Conservation (phyloP, 2,888 invertebrate species). For the Volucella bombylans region DNA sequence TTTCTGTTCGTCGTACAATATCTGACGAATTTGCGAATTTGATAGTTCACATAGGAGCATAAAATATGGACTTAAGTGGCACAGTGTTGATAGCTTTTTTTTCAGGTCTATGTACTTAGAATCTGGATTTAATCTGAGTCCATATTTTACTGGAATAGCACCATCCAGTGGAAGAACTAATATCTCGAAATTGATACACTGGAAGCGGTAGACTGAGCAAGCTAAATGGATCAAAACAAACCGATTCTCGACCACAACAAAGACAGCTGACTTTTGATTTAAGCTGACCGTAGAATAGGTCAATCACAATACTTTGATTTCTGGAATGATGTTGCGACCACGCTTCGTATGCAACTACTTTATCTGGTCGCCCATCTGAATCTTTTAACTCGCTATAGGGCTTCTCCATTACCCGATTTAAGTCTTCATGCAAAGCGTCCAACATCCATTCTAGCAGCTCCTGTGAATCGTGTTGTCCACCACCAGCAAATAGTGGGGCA, state of each 20-base stretch:
- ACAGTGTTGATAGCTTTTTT: constrained; percentile 86
- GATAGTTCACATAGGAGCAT: constrained; percentile 89
- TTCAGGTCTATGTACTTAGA: constrained; percentile 91
- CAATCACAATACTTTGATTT: constrained; percentile 94
- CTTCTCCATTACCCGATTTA: constrained; percentile 89
- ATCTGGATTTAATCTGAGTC: constrained; percentile 91
- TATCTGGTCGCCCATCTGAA: constrained; percentile 90
- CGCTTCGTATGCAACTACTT: constrained; percentile 87
- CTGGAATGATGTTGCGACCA: constrained; percentile 92
- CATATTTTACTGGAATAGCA: constrained; percentile 92
- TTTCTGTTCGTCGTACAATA: constrained; percentile 84
- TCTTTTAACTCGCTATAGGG: constrained; percentile 89
- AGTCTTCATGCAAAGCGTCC: constrained; percentile 95
- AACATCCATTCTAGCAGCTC: constrained; percentile 95
- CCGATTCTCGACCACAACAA: constrained; percentile 91
- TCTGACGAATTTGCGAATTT: constrained; percentile 87
- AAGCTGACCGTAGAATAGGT: constrained; percentile 95
- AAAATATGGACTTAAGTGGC: constrained; percentile 85
- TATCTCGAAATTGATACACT: constrained; percentile 90
- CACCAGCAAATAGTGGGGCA: constrained; percentile 92
- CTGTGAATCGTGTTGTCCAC: constrained; percentile 96
- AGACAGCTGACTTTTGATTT: constrained; percentile 93
- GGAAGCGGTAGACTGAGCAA: constrained; percentile 94
- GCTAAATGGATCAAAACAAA: constrained; percentile 96
- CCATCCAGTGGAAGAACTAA: constrained; percentile 91